A percentile compares a stretch with the other conserved stretches of the same genome.
Conservation (phyloP, 2,113 vertebrate genomes). For the Paracanthobrama guichenoti region DNA sequence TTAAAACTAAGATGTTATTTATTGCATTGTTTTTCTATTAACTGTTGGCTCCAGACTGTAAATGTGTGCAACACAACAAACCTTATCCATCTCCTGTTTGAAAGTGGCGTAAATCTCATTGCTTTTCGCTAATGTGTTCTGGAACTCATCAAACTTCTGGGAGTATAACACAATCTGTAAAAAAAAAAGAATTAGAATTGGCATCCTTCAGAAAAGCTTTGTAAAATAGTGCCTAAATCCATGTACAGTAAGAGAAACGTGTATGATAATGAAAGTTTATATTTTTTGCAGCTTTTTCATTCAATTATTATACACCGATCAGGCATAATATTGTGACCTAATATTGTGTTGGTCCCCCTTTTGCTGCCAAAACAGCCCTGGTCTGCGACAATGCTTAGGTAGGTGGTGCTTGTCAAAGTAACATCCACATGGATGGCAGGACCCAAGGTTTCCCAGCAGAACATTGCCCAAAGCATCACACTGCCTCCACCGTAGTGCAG, state of each 20-base stretch:
- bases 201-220: not conserved
- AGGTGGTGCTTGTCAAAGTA: no score
- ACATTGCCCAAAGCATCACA: no score
- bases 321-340: no score
- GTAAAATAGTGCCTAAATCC: not conserved
- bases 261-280: not conserved
- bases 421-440: no score
- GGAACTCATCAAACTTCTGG: constrained; percentile 97
- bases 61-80: constrained; percentile 65
- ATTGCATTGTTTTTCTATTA: not conserved
- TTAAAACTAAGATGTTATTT: not conserved
- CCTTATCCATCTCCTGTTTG: constrained; percentile 97
- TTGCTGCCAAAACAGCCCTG: no score
- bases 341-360: no score
- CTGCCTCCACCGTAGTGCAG: no score
- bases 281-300: not conserved
- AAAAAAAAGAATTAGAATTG: constrained; percentile 39
- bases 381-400: no score
- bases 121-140: constrained; percentile 91
- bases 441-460: no score
- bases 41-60: not conserved
- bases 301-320: not conserved
- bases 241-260: not conserved
- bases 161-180: constrained; percentile 89
- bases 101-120: constrained; percentile 92